Evolutionary conservation across 2,797 vertebrate species (phyloP).

Genomic region (Myotis findleyi): DNA sequence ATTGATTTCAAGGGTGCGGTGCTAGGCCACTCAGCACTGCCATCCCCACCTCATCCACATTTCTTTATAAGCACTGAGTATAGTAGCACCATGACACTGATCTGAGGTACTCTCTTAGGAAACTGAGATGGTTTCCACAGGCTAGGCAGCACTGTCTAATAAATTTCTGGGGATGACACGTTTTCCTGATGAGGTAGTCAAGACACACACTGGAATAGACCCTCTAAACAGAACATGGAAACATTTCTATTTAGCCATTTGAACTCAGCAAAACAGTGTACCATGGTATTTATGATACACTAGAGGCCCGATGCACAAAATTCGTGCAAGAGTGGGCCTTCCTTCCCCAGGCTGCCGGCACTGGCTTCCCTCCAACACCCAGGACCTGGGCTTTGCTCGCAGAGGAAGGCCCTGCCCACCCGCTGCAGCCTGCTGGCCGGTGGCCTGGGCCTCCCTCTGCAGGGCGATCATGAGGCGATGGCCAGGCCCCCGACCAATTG

Average conservation of each 20-base stretch:
- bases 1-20: not conserved
- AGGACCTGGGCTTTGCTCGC: no score
- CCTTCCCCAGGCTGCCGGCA: no score
- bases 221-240: not conserved
- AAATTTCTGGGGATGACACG: not conserved
- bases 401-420: no score
- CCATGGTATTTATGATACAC: fast-evolving
- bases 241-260: not conserved
- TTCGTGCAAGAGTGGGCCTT: no score
- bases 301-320: no score
- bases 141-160: no score
- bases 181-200: not conserved
- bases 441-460: no score
- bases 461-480: no score
- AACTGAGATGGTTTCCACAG: not conserved
- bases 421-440: no score
- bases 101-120: not conserved
- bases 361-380: no score
- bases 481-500: no score
- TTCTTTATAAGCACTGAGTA: not conserved
- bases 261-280: not conserved
- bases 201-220: not conserved
- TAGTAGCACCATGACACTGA: not conserved
- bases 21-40: not conserved
- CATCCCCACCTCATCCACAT: not conserved